Base-by-base conservation (phyloP, 35 echinoderm and acorn worm genomes). In the Chiridota heheva region DNA sequence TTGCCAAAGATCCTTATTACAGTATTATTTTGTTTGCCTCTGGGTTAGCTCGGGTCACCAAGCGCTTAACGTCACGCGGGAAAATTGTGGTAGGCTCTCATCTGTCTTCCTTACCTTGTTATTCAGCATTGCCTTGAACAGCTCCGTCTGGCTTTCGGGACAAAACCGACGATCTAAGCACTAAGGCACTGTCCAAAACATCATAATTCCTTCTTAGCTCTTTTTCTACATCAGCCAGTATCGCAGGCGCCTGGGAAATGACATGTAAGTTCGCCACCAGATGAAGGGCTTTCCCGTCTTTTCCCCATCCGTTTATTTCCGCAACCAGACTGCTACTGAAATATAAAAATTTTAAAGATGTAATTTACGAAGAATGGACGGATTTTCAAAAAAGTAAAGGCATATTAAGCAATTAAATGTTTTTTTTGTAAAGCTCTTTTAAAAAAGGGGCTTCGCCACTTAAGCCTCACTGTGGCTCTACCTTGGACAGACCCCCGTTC, bases 21-120 rank as follows among this genome's bases (percentile, higher is more conserved):
- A 47, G 65, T 24, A 86, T 29, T 5, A 63, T 58, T 7, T 31
- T 31, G 15, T 69, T 27, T 20, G 83, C 83, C 33, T 73, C 30
- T 1, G 69, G 69, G 48, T 88, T 81, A 7, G 76, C 85, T 4
- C 16, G 32, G 2, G 42, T 12, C 1, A 49, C 17, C 5, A 88
- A 42, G 7, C 66, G 76, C 17, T 48, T 10, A 6, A 88, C 42
- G 16, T 28, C 46, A 4, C 60, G n/a, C n/a, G 76, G n/a, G 86
- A 75, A 25, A 88, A 31, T 29, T 88, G 76, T 24, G 75, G 76
- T 12, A 88, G 28, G 7, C 40, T 69, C 36, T 88, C 77, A 6
- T 68, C 76, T 12, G 20, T 59, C 37, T 70, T 34, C 60, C 85
- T 7, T 4, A 17, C 10, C 28, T 76, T 41, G 42, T 81, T 88